Conservation (phyloP, 1,140 invertebrate species). For the Pinna nobilis region DNA sequence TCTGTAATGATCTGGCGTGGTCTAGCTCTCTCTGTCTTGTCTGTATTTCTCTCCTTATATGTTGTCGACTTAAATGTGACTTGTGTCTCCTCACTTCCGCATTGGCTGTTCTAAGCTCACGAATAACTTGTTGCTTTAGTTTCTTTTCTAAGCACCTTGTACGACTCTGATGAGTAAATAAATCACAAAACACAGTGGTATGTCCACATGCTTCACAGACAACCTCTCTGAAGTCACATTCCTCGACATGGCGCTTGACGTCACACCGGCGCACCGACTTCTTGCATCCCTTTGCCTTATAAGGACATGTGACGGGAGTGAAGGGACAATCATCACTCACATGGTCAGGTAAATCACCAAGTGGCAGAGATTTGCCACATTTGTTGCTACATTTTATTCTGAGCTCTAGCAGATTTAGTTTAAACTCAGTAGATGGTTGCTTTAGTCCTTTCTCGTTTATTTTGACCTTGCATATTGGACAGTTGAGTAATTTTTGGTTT, state of each 20-base stretch:
- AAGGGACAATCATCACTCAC: constrained; percentile 53
- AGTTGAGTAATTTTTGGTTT: constrained; percentile 25
- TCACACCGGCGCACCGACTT: constrained; percentile 51
- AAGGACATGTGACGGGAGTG: constrained; percentile 51
- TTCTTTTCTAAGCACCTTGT: constrained; percentile 59
- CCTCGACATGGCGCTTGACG: constrained; percentile 47
- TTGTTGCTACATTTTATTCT: constrained; percentile 51
- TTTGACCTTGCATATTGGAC: constrained; percentile 48
- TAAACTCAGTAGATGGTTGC: constrained; percentile 46
- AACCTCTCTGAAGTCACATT: constrained; percentile 58
- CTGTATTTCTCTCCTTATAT: constrained; percentile 21
- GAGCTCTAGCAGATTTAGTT: constrained; percentile 51
- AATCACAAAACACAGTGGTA: constrained; percentile 50
- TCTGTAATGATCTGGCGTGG: constrained; percentile 28
- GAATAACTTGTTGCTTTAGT: constrained; percentile 57
- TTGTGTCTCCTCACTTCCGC: constrained; percentile 49
- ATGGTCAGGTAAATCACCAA: constrained; percentile 57
- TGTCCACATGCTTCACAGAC: constrained; percentile 62
- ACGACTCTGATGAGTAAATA: constrained; percentile 62
- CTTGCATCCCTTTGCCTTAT: constrained; percentile 52
- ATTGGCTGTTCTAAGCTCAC: constrained; percentile 43
- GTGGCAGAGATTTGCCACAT: constrained; percentile 51
- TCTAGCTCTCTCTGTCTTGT: constrained; percentile 19
- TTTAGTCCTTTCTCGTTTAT: constrained; percentile 2
- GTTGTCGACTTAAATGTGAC: constrained; percentile 31